These are phyloP conservation scores for Theretra japonica DNA, from an alignment of 2,888 invertebrate genomes.

Conservation along the genomic window DNA sequence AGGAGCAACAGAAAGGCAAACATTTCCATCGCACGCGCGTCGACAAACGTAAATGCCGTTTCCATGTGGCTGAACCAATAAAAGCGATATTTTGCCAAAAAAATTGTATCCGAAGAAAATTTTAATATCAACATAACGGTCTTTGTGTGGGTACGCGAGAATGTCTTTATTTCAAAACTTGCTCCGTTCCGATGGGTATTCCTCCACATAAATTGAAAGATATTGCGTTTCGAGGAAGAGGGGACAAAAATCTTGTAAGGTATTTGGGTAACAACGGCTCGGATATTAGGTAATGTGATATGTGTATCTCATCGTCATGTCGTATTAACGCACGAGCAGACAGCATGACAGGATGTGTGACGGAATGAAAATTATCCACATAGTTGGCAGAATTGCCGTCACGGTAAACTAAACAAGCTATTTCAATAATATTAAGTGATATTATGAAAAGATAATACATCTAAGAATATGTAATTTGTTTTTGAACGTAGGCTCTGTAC, in stretches of 20 bases:
- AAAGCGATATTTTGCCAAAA: conserved; percentile 24
- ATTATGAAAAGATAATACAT: too few relatives aligned
- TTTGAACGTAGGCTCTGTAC: too few relatives aligned
- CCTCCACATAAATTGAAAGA: conserved; percentile 51
- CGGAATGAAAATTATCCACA: background rate
- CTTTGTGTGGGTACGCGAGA: conserved; percentile 47
- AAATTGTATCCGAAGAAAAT: conserved; percentile 37
- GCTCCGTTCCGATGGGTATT: conserved; percentile 41
- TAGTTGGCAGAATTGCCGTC: background rate
- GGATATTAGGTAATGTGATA: conserved; percentile 35
- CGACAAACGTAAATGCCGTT: conserved; percentile 9
- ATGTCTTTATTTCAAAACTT: conserved; percentile 50
- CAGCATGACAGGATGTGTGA: background rate
- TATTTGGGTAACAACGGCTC: conserved; percentile 36
- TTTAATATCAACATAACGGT: conserved; percentile 49
- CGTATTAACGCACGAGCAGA: conserved; percentile 1
- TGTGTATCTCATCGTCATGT: conserved; percentile 25
- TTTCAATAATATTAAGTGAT: too few relatives aligned
- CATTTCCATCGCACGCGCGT: conserved; percentile 3
- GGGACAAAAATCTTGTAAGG: conserved; percentile 34
- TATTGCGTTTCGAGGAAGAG: conserved; percentile 43
- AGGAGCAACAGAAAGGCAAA: conserved; percentile 11
- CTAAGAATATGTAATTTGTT: too few relatives aligned
- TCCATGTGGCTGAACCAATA: conserved; percentile 15
- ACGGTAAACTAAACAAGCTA: background rate